Evolutionary conservation across 2,797 vertebrate genomes (phyloP), one percentile per base, ranked within the genome.

Genomic region (Sebastes jordani): DNA sequence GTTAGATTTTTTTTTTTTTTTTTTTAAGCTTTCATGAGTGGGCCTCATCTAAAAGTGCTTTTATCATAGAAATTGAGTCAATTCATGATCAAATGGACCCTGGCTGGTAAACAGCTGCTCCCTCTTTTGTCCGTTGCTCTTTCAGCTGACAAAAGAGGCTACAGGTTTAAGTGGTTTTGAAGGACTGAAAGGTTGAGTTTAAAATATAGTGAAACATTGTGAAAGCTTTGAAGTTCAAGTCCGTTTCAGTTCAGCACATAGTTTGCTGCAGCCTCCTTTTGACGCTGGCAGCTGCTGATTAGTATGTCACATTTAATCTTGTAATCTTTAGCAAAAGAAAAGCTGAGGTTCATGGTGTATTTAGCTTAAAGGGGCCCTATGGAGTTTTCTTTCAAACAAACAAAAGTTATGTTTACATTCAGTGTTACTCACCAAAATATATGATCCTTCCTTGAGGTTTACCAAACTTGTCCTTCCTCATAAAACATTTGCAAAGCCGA

Each of bases 91-190:
- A 60, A 67, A 64, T 49, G 9, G 22, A 65, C 29, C 14, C 66
- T 23, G 30, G 56, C 16, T 65, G 46, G 63, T 36, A n/a, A 49
- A 42, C 6, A 9, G 11, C 61, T 27, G 16, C 70, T 63, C 38
- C 23, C 60, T 72, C 60, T 73, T 42, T 71, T 71, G 60, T 67
- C 69, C 7, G 23, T 27, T 23, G 23, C 9, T 1, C 65, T 75
- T 62, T 70, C 25, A 65, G 42, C 11, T 2, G 10, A 66, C 25
- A 60, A 16, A 23, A 34, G 11, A 70, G 76, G 56, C 42, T n/a
- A 46, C 22, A 59, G 4, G 54, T 62, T 81, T 6, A 23, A 80
- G 61, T 38, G 65, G 34, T 25, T 84, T 55, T 76, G 11, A 73
- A 81, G 49, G 14, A 66, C 29, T 38, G 22, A 73, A 22, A 81